A percentile compares a stretch with the other conserved stretches of the same genome.
Conservation (phyloP, 64 coral and sea anemone genomes). For the Montipora efflorescens region DNA sequence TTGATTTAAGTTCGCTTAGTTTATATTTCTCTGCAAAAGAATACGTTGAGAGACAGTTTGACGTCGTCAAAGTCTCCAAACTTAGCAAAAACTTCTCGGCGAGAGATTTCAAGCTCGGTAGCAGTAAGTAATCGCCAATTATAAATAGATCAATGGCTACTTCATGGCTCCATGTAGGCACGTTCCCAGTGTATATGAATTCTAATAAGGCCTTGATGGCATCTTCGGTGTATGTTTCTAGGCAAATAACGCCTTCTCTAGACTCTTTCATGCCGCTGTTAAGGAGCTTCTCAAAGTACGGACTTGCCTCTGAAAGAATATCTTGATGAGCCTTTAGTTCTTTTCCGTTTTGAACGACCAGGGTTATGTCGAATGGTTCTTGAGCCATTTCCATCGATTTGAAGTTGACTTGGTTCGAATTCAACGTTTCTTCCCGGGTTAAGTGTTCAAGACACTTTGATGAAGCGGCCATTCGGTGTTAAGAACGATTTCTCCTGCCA, state of each 20-base stretch:
- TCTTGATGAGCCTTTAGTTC: background rate
- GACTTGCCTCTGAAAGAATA: slow-evolving; percentile 7
- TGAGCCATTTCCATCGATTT: background rate
- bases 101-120: background rate
- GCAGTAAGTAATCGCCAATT: background rate
- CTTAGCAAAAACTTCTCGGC: background rate
- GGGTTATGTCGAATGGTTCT: background rate
- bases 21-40: background rate
- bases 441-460: background rate
- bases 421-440: background rate
- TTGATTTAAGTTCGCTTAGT: background rate
- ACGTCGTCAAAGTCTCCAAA: background rate
- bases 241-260: background rate
- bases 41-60: background rate
- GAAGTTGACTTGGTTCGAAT: background rate
- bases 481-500: no score
- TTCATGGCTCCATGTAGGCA: background rate
- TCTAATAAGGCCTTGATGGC: background rate
- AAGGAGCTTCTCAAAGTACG: slow-evolving; percentile 1
- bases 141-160: background rate
- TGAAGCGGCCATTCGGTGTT: background rate
- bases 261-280: slow-evolving; percentile 4
- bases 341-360: background rate
- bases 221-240: background rate
- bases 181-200: background rate